These are phyloP conservation scores for Lamellibrachia columna DNA, from an alignment of 2,888 invertebrate genomes.

Conservation along the genomic window DNA sequence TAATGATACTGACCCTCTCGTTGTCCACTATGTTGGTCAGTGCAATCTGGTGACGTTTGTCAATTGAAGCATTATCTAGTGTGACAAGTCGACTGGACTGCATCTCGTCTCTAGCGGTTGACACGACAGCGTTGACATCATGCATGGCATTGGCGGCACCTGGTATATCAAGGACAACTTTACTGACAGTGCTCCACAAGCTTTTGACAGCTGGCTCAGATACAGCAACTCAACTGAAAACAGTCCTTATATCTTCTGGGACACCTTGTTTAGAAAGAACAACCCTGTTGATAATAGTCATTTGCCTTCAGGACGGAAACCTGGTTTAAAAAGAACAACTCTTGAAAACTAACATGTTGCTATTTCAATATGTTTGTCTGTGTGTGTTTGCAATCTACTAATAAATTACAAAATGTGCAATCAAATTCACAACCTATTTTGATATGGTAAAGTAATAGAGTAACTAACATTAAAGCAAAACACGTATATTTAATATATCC, in stretches of 20 bases:
- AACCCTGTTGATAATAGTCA: too few species aligned
- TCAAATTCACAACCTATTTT: too few species aligned
- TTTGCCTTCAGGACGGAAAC: too few species aligned
- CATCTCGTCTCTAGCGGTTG: background rate
- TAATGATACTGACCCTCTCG: background rate
- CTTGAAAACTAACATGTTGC: too few species aligned
- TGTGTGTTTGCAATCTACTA: too few species aligned
- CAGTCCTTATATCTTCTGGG: too few species aligned
- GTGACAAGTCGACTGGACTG: background rate
- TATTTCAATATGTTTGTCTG: too few species aligned
- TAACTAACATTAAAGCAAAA: background rate
- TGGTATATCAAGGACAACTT: background rate
- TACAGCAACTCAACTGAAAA: too few species aligned
- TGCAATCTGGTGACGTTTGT: conserved; percentile 9
- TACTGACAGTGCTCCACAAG: background rate
- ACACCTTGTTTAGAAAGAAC: too few species aligned
- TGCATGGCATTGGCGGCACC: conserved; percentile 23
- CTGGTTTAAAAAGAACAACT: too few species aligned
- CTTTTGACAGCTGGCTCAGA: background rate
- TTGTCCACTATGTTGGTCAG: background rate
- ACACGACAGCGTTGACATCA: background rate
- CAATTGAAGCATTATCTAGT: background rate
- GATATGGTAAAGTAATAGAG: too few species aligned
- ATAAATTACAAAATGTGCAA: too few species aligned
- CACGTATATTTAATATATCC: background rate